Conservation (phyloP, 2,113 vertebrate genomes). For the Epinephelus cyanopodus region DNA sequence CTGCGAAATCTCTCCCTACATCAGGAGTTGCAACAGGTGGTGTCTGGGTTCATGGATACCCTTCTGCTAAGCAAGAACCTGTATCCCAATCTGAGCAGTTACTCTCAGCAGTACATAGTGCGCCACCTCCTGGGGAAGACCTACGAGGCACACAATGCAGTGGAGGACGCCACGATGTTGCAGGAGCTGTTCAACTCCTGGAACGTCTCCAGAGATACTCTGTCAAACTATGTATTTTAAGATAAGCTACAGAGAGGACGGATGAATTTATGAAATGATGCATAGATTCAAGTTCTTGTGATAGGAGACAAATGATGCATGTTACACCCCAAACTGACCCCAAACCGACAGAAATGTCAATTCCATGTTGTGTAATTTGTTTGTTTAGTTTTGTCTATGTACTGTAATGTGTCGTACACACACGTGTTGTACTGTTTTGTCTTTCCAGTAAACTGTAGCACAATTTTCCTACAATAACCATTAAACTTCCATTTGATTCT, state of each 20-base stretch:
- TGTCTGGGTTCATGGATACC: too few species aligned
- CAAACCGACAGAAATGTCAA: background rate
- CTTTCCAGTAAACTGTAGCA: background rate
- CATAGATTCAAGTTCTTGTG: background rate
- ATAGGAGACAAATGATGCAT: background rate
- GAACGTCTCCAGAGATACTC: background rate
- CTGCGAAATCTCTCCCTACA: too few species aligned
- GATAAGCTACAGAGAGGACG: background rate
- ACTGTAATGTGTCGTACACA: background rate
- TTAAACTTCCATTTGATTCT: constrained; percentile 1
- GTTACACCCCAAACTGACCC: background rate
- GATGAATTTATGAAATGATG: background rate
- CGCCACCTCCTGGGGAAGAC: constrained; percentile 42
- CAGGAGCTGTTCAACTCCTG: constrained; percentile 63
- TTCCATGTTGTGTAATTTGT: background rate
- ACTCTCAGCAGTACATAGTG: constrained; percentile 67
- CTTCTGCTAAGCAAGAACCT: constrained; percentile 62
- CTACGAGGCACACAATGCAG: constrained; percentile 75
- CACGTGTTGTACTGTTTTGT: background rate
- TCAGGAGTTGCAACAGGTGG: too few species aligned
- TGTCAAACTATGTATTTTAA: too few species aligned
- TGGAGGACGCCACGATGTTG: constrained; percentile 70
- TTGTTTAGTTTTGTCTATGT: background rate
- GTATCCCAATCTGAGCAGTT: background rate
- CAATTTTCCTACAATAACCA: background rate